These are phyloP conservation scores for Petromus typicus DNA, from an alignment of 2,113 vertebrate genomes.

Conservation along the genomic window DNA sequence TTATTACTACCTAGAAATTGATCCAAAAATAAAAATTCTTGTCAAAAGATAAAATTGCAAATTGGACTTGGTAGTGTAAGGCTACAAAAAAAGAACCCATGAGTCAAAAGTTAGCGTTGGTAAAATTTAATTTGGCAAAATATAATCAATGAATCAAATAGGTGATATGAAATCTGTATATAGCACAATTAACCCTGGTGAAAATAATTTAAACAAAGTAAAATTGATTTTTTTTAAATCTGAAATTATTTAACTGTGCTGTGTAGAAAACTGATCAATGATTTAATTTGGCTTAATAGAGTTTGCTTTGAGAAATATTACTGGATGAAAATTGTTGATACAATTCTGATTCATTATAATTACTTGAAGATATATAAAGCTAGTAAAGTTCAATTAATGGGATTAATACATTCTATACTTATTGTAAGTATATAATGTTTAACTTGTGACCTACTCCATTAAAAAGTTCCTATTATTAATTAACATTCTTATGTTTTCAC, in stretches of 20 bases:
- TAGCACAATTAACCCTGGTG: slow-evolving; percentile 16
- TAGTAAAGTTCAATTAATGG: background rate
- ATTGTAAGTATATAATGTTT: background rate
- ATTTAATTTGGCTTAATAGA: slow-evolving; percentile 62
- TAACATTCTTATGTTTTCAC: background rate
- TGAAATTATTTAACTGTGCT: slow-evolving; percentile 50
- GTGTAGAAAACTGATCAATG: slow-evolving; percentile 50
- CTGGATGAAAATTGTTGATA: slow-evolving; percentile 1
- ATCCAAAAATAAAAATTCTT: slow-evolving; percentile 31
- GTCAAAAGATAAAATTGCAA: slow-evolving; percentile 41
- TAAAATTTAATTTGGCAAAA: slow-evolving; percentile 53
- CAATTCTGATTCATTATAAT: slow-evolving; percentile 35
- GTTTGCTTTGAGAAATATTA: slow-evolving; percentile 57
- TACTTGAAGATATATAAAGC: slow-evolving; percentile 18
- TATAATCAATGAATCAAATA: slow-evolving; percentile 20
- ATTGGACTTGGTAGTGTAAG: background rate
- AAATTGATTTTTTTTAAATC: slow-evolving; percentile 56
- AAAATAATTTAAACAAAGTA: slow-evolving; percentile 59
- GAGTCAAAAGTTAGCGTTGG: background rate
- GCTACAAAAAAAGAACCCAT: background rate
- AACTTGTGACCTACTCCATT: background rate
- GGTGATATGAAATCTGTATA: slow-evolving; percentile 39
- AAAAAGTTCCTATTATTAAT: background rate
- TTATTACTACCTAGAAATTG: slow-evolving; percentile 24
- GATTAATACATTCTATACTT: background rate